Evolutionary conservation across 2,113 vertebrate species (phyloP), one percentile per base, ranked within the genome.

Genomic region (Phyllostomus hastatus): DNA sequence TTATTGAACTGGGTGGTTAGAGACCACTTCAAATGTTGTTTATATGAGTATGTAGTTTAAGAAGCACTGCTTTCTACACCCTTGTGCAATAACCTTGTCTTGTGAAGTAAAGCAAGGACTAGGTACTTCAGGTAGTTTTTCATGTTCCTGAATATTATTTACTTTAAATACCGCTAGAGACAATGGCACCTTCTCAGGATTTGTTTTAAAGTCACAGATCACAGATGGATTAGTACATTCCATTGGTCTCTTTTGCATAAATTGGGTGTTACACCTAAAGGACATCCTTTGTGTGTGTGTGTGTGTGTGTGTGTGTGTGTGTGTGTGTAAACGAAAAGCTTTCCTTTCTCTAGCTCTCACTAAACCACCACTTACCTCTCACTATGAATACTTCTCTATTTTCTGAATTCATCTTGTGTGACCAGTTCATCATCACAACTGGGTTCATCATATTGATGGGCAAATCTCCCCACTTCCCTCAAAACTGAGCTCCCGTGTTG

Each of bases 401-500:
- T 88, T 17, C 24, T 91, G 78, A 78, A 6, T 82, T 88, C 28
- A 57, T 26, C 33, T 95, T 81, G 35, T 85, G n/a, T 78, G 72
- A 41, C 72, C 43, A 81, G 59, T 76, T 93, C 48, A 70, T 81
- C 4, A 66, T 88, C 50, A 94, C 7, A 28, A 81, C 57, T 76
- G 61, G 22, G 38, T 87, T 93, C 2, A 57, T 33, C 38, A 76
- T 43, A 52, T 26, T 88, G 61, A 80, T 88, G 52, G 15, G 41
- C 19, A 86, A 88, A 50, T 83, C 24, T 26, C 93, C 66, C n/a
- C 4, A 5, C 31, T 87, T 17, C 11, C 73, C 31, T 95, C 82
- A 96, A 94, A 82, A 66, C 28, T 93, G 66, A 91, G 52, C 4
- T 72, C 11, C 38, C 67, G 83, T 80, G 78, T 81, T 95, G 19